A percentile compares a stretch with the other conserved stretches of the same genome.
These are phyloP conservation scores for Semicossyphus pulcher DNA, from an alignment of 2,113 vertebrate genomes.

Conservation along the genomic window DNA sequence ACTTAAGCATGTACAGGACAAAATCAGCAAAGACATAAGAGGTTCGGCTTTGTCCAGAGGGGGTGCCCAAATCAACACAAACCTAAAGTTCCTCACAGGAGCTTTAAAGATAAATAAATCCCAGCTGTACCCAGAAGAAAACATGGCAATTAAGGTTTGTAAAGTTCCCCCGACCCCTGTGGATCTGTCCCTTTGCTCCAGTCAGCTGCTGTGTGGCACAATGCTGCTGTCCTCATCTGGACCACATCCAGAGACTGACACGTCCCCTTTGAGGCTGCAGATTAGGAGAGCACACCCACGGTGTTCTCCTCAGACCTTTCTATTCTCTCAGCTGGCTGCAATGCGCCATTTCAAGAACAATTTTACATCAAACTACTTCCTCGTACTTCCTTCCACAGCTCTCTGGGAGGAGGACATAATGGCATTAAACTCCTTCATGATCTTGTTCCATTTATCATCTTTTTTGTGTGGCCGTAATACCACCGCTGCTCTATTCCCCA, in stretches of 20 bases:
- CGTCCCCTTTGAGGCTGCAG: slow-evolving; percentile 36
- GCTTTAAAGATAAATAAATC: no score
- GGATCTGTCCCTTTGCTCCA: slow-evolving; percentile 17
- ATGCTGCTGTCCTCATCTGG: slow-evolving; percentile 47
- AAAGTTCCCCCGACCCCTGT: background rate
- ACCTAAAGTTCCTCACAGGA: no score
- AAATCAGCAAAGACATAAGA: no score
- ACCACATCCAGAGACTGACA: slow-evolving; percentile 48
- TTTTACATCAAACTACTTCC: slow-evolving; percentile 48
- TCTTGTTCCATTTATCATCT: slow-evolving; percentile 37
- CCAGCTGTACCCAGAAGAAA: no score
- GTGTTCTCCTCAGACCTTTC: slow-evolving; percentile 38
- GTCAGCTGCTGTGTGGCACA: slow-evolving; percentile 2
- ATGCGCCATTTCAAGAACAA: slow-evolving; percentile 40
- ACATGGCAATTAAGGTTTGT: background rate
- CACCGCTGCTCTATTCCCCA: background rate
- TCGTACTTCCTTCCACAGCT: slow-evolving; percentile 22
- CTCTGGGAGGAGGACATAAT: slow-evolving; percentile 22
- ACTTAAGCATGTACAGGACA: no score
- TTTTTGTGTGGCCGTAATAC: slow-evolving; percentile 32
- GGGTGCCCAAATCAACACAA: no score
- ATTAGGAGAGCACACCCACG: slow-evolving; percentile 20
- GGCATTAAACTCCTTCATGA: slow-evolving; percentile 35
- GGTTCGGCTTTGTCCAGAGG: no score
- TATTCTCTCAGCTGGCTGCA: slow-evolving; percentile 37